Percentiles rank a stretch among this genome's conserved stretches.
Conservation (phyloP, 2,113 vertebrate species). For the Colistium nudipinnis region DNA sequence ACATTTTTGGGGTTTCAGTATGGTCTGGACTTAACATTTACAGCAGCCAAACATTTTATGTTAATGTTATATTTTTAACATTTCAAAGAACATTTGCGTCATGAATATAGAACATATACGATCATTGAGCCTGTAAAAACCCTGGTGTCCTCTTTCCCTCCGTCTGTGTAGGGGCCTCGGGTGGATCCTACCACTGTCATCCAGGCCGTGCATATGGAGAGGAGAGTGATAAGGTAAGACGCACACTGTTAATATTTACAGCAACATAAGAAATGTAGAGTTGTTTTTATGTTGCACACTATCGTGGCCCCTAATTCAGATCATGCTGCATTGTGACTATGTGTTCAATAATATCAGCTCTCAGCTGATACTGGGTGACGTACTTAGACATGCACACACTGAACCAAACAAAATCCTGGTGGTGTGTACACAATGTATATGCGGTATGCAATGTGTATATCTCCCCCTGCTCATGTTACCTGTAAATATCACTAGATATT, state of each 20-base stretch:
- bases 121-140: background rate
- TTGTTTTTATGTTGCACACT: background rate
- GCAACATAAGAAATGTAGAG: background rate
- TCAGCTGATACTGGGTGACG: background rate
- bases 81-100: background rate
- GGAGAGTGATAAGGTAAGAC: constrained; percentile 81
- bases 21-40: background rate
- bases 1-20: background rate
- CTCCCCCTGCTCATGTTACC: background rate
- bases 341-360: background rate
- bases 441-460: background rate
- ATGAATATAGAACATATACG: background rate
- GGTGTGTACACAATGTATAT: background rate
- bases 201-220: constrained; percentile 78
- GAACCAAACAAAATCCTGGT: background rate
- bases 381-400: background rate
- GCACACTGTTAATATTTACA: background rate
- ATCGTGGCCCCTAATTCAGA: background rate
- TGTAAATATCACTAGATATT: background rate
- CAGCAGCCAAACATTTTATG: background rate
- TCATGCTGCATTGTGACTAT: background rate
- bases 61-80: background rate
- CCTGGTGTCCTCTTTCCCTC: background rate
- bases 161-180: constrained; percentile 75
- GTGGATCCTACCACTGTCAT: constrained; percentile 79